Percentiles rank a stretch among this genome's conserved stretches.
Conservation (phyloP, 2,113 vertebrate genomes). For the Proterorhinus semilunaris region DNA sequence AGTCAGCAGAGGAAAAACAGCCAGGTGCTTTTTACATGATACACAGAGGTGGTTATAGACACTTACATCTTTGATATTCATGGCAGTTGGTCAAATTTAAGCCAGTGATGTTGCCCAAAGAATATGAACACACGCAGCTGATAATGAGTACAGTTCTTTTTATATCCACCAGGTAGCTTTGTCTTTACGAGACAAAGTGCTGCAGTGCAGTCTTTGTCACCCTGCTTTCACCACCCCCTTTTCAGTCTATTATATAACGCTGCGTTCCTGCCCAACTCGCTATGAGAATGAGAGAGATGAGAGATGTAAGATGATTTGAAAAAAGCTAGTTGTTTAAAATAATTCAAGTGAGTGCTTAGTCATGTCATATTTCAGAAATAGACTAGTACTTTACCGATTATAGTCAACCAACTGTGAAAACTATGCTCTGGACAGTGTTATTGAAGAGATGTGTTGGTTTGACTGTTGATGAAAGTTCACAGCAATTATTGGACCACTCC, state of each 20-base stretch:
- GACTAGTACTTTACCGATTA: slow-evolving; percentile 40
- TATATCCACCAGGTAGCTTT: not conserved
- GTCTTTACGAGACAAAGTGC: no score
- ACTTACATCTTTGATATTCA: no score
- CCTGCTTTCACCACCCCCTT: slow-evolving; percentile 41
- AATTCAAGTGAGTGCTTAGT: not conserved
- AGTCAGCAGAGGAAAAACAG: no score
- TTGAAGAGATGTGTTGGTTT: slow-evolving; percentile 33
- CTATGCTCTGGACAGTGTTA: slow-evolving; percentile 40
- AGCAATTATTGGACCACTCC: slow-evolving; percentile 12
- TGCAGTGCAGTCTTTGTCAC: slow-evolving; percentile 3
- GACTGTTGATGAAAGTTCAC: slow-evolving; percentile 66
- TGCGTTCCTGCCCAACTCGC: slow-evolving; percentile 49
- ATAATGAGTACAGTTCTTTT: no score
- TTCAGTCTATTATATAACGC: slow-evolving; percentile 66
- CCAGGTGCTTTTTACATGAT: no score
- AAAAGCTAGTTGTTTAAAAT: slow-evolving; percentile 26
- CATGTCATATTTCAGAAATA: slow-evolving; percentile 12
- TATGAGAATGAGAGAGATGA: slow-evolving; percentile 48
- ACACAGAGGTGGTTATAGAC: no score
- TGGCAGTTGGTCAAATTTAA: no score
- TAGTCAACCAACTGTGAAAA: slow-evolving; percentile 42
- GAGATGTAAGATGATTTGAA: slow-evolving; percentile 58
- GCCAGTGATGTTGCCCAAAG: no score
- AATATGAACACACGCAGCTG: no score